phyloP scores from a whole-genome alignment of 2,797 vertebrate genomes.

The Lepilemur ruficaudatus region DNA sequence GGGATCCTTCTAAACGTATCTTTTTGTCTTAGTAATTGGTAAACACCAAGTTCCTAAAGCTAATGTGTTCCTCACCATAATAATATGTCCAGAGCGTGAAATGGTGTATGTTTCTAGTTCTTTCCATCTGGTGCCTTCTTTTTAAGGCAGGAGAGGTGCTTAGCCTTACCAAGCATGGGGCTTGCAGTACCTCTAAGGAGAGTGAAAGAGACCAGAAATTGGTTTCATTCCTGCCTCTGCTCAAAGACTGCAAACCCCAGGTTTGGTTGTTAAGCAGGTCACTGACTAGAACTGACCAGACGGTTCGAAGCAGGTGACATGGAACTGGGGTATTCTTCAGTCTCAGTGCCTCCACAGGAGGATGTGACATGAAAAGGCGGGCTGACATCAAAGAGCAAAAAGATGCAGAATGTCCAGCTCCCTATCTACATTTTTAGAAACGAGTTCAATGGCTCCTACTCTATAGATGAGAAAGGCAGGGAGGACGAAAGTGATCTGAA shows the following conservation, averaged over 20 bases:
- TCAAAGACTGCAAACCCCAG: not conserved
- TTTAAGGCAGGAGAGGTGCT: not conserved
- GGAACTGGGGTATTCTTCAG: not conserved
- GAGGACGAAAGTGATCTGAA: not conserved
- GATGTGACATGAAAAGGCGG: not conserved
- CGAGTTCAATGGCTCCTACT: not conserved
- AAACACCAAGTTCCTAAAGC: no score
- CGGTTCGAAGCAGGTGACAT: not conserved
- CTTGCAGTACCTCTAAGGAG: not conserved
- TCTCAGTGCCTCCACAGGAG: not conserved
- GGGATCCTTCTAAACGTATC: not conserved
- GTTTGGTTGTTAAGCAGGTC: not conserved
- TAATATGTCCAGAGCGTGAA: not conserved
- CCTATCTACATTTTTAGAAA: not conserved
- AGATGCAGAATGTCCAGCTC: not conserved
- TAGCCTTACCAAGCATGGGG: not conserved
- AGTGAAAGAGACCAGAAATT: not conserved
- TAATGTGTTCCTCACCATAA: not conserved
- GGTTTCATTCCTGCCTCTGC: not conserved
- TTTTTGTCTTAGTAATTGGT: conserved; percentile 47
- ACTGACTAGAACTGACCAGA: not conserved
- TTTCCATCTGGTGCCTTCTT: not conserved
- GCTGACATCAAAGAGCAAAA: not conserved
- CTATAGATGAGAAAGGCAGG: not conserved
- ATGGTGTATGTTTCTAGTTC: not conserved